Evolutionary conservation across 2,888 invertebrate species (phyloP), one percentile per base, ranked within the genome.

Genomic region (Heliconius ismenius): DNA sequence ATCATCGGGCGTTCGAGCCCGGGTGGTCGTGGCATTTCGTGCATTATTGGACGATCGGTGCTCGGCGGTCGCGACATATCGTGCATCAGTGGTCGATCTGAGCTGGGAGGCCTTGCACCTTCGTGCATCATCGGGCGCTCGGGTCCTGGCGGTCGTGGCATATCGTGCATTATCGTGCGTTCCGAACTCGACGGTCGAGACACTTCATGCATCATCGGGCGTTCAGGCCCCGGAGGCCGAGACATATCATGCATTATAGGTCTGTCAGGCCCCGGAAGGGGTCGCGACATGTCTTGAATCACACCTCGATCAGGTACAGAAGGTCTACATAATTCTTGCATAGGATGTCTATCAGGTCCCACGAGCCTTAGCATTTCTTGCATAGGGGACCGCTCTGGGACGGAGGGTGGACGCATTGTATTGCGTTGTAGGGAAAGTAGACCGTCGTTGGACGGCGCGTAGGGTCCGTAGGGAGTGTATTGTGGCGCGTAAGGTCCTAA

Each of bases 401-500:
- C 76, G 18, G 74, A 76, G 6, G 77, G 32, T 62, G 76, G 65
- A 7, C 67, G 75, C 49, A 76, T 69, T 69, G 74, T 43, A 11
- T 72, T 76, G 49, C 67, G 76, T n/a, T 67, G 67, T 36, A 67
- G 76, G 32, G 81, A 80, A 10, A 81, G 76, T 21, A 70, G 39
- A 77, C 78, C 73, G 49, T 78, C 62, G 26, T 62, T 24, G 28
- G 79, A 73, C 70, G 92, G 92, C 67, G 92, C 93, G 84, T 93
- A 93, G 0, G 93, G 94, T 0, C 92, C 91, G 84, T 93, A 93
- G 1, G 92, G 90, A 0, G 90, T 91, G 82, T 92, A 94, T 79
- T 92, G 92, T 1, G 94, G 94, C 69, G 94, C 94, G 85, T 94
- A 94, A 0, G 94, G 94, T 0, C 94, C 94, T 4, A 93, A 88